These are phyloP conservation scores for Pachydiplax longipennis DNA, from an alignment of 2,888 invertebrate species.

Conservation along the genomic window DNA sequence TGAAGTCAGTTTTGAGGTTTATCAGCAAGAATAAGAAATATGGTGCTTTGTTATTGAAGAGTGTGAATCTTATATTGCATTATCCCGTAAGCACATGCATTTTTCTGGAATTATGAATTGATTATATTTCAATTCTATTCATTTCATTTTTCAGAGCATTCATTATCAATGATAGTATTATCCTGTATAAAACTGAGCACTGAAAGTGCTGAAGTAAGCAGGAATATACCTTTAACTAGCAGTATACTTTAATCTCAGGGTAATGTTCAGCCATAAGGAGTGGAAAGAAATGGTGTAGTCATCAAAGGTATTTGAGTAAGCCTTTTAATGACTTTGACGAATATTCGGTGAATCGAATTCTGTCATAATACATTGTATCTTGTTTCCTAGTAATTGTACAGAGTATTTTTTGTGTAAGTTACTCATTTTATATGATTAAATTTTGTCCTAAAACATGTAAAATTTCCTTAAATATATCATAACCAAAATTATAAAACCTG, in stretches of 20 bases:
- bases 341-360: conserved; percentile 7
- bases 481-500: neutral
- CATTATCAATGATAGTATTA: neutral
- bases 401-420: conserved; percentile 7
- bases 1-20: conserved; percentile 19
- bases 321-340: conserved; percentile 32
- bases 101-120: neutral
- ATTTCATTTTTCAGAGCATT: conserved; percentile 15
- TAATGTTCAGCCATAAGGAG: conserved; percentile 39
- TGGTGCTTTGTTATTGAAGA: conserved; percentile 38
- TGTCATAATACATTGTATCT: conserved; percentile 12
- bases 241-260: conserved; percentile 44
- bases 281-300: conserved; percentile 24
- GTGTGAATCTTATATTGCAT: neutral
- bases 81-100: neutral
- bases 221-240: conserved; percentile 35
- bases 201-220: neutral
- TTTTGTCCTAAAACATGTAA: neutral
- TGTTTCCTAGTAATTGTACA: conserved; percentile 41
- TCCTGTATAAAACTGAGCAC: neutral
- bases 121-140: conserved; percentile 3
- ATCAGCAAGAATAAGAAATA: conserved; percentile 2
- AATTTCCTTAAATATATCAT: neutral
- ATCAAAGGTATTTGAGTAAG: conserved; percentile 11
- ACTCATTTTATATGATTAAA: conserved; percentile 18